phyloP scores from a whole-genome alignment of 2,113 vertebrate genomes.

The Mesembrinibis cayennensis region DNA sequence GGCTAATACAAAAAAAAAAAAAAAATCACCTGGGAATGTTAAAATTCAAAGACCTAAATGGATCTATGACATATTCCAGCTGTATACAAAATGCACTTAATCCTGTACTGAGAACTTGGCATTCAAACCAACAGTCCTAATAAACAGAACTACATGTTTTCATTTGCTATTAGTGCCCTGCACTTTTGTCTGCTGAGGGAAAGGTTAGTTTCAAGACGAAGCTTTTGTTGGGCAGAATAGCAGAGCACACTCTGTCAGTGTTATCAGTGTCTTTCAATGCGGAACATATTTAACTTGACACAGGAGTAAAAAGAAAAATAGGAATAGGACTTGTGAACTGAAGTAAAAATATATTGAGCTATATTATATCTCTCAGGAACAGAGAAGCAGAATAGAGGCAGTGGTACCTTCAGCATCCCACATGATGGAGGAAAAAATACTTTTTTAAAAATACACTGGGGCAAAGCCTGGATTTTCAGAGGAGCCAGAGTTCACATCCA shows the following conservation, averaged over 20 bases:
- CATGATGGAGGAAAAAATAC: neutral
- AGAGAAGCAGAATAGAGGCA: neutral
- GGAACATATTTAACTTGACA: slow-evolving; percentile 61
- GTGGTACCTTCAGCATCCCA: neutral
- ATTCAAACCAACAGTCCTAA: slow-evolving; percentile 28
- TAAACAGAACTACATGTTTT: slow-evolving; percentile 35
- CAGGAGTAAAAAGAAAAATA: neutral
- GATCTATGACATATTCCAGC: slow-evolving; percentile 62
- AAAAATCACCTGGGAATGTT: slow-evolving; percentile 45
- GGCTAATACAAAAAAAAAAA: neutral
- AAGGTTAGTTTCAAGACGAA: slow-evolving; percentile 34
- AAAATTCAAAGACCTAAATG: slow-evolving; percentile 47
- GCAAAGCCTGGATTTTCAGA: neutral
- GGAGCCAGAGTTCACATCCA: neutral
- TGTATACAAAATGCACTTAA: slow-evolving; percentile 53
- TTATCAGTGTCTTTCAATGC: slow-evolving; percentile 61
- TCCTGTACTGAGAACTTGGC: slow-evolving; percentile 32
- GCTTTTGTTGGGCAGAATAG: slow-evolving; percentile 14
- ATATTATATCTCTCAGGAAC: neutral
- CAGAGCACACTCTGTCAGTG: slow-evolving; percentile 46
- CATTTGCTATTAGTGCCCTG: slow-evolving; percentile 32
- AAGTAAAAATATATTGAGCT: neutral
- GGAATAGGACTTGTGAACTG: slow-evolving; percentile 23
- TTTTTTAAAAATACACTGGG: neutral
- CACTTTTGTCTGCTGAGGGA: slow-evolving; percentile 13